Base-by-base conservation (phyloP, 2,888 invertebrate species). In the Epinotia demarniana region DNA sequence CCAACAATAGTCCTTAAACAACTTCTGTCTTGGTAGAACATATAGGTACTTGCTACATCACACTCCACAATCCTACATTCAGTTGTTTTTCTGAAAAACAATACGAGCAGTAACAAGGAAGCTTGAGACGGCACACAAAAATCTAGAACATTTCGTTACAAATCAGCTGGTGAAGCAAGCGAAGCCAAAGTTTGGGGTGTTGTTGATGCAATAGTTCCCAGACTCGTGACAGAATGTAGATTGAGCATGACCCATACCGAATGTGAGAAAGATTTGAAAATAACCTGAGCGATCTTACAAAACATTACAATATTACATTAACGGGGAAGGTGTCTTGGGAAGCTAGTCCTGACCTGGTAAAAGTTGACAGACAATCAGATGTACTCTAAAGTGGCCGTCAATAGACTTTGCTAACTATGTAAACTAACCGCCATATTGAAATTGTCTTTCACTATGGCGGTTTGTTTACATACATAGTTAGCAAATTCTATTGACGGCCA, bases 101-200 rank as follows among this genome's bases (percentile, higher is more conserved):
- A 55, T 73, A 57, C 18, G 11, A 53, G 12, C n/a, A 2, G 67
- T 27, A 46, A 18, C 19, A n/a, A 74, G 64, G 69, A 64, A 75
- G 58, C 63, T 55, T 46, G 16, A 19, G 18, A 43, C 33, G 64
- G 23, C 72, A 64, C 19, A 57, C 53, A 73, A 58, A 64, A 75
- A 75, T 75, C 60, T 75, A 75, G 75, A 75, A 64, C 75, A 75
- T 60, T 49, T 68, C 16, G 62, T 73, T 70, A 53, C 70, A 70
- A 69, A 46, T 69, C 70, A 69, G 58, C 19, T 3, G 39, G 43
- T 75, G 64, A 66, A 55, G 74, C 69, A 74, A 74, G 63, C 69
- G 39, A 43, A 53, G 27, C 19, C 19, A 53, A 73, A 39, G 23
- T 60, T 67, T 60, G 49, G 72, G 62, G 16, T 64, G 64, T 60